These are phyloP conservation scores for Pogona vitticeps DNA, from an alignment of 2,113 vertebrate species.

Conservation along the genomic window DNA sequence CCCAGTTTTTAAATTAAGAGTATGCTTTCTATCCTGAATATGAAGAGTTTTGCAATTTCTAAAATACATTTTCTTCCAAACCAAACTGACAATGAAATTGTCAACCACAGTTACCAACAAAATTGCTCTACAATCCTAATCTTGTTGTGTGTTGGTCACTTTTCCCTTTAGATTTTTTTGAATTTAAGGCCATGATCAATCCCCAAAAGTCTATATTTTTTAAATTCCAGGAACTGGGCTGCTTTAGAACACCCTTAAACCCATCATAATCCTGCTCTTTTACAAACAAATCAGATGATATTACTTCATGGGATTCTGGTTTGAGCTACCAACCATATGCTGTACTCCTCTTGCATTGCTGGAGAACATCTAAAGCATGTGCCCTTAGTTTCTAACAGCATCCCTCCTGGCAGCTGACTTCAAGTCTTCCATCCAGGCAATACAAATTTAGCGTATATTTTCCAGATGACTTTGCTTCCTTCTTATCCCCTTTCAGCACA, in stretches of 20 bases:
- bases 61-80: too few species aligned
- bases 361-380: not conserved
- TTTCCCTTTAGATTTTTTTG: too few species aligned
- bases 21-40: too few species aligned
- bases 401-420: slow-evolving; percentile 47
- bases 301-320: not conserved
- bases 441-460: slow-evolving; percentile 65
- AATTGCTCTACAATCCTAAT: too few species aligned
- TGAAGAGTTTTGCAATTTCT: too few species aligned
- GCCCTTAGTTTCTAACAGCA: slow-evolving; percentile 53
- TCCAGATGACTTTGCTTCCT: slow-evolving; percentile 65
- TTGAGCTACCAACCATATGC: not conserved
- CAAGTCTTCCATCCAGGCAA: slow-evolving; percentile 60
- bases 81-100: too few species aligned
- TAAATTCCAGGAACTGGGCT: not conserved
- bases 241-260: too few species aligned
- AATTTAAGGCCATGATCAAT: too few species aligned
- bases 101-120: too few species aligned
- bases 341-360: not conserved
- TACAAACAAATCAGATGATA: not conserved
- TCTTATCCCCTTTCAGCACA: slow-evolving; percentile 61
- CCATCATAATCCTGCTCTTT: not conserved
- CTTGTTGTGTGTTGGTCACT: too few species aligned
- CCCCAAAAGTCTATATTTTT: too few species aligned
- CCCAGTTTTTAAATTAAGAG: too few species aligned